Evolutionary conservation across 2,113 vertebrate genomes (phyloP), one percentile per base, ranked within the genome.

Genomic region (Xyrauchen texanus): DNA sequence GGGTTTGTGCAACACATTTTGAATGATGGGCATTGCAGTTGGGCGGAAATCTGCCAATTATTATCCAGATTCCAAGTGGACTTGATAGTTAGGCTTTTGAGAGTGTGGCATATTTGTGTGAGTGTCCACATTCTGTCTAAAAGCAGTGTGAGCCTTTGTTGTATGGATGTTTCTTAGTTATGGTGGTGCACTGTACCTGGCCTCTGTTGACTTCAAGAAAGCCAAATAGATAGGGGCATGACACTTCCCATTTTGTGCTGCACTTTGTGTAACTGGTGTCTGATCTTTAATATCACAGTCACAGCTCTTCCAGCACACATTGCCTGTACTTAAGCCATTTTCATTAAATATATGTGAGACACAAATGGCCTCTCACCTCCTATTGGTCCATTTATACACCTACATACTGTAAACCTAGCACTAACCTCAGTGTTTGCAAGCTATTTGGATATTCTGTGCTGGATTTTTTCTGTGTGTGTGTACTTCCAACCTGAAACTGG

Each of bases 281-380:
- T 10, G 47, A 49, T 74, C 61, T 63, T 62, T 55, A 42, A 63
- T 70, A 61, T 1, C n/a, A 7, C 13, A 68, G 13, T 44, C 34
- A 45, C 46, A 51, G 49, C 47, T 44, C 67, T 63, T 34, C 61
- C 12, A 45, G 16, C 52, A 10, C 42, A 46, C 11, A 65, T 66
- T 66, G 21, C 45, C 62, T 46, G 11, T 46, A 8, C 15, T 62
- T 74, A 7, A 74, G 46, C 72, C 15, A 63, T 74, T 72, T 51
- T 73, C 42, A 73, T 74, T 63, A 51, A 61, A 63, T 7, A 16
- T 7, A 11, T 9, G 9, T 34, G 21, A 34, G 21, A 34, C 21
- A 34, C 21, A 1, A 3, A 34, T 34, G 21, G 21, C 21, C 21
- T 34, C 13, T 15, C 51, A 45, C 63, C 46, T 12, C 58, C 58